These are phyloP conservation scores for Eretmocerus hayati DNA, from an alignment of 2,888 invertebrate species.

Conservation along the genomic window DNA sequence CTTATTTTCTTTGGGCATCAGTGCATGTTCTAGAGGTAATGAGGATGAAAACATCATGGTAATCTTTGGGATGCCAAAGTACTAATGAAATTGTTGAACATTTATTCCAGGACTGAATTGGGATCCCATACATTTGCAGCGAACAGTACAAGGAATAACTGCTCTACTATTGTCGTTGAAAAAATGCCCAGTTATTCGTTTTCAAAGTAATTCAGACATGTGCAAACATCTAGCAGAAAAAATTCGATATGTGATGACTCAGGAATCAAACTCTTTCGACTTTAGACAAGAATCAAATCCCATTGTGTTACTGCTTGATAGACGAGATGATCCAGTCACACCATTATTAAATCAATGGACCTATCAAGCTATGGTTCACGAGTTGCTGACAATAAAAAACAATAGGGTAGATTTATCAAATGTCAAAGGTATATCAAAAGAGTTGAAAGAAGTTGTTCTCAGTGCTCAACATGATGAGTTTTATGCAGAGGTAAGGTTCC, in stretches of 20 bases:
- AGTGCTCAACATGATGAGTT: conserved; percentile 96
- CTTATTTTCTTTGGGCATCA: conserved; percentile 76
- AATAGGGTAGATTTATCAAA: conserved; percentile 86
- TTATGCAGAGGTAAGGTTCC: conserved; percentile 70
- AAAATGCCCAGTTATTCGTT: conserved; percentile 82
- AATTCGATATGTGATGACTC: conserved; percentile 74
- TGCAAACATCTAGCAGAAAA: conserved; percentile 80
- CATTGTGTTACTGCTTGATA: conserved; percentile 81
- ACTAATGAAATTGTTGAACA: neutral
- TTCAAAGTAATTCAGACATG: conserved; percentile 78
- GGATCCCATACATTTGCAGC: conserved; percentile 68
- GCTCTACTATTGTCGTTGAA: conserved; percentile 84
- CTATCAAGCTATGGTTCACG: conserved; percentile 99
- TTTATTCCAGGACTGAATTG: conserved; percentile 58
- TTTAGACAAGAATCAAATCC: conserved; percentile 73
- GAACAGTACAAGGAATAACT: conserved; percentile 79
- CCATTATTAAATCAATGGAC: conserved; percentile 97
- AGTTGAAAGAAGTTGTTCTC: conserved; percentile 86
- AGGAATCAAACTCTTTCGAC: conserved; percentile 83
- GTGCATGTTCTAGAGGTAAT: conserved; percentile 60
- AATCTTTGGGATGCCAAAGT: no score
- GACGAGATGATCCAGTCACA: conserved; percentile 91
- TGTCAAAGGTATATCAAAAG: conserved; percentile 78
- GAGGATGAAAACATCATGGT: conserved; percentile 1
- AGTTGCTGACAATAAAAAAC: conserved; percentile 75